phyloP scores from a whole-genome alignment of 2,888 invertebrate species.

The Heliconius sara region DNA sequence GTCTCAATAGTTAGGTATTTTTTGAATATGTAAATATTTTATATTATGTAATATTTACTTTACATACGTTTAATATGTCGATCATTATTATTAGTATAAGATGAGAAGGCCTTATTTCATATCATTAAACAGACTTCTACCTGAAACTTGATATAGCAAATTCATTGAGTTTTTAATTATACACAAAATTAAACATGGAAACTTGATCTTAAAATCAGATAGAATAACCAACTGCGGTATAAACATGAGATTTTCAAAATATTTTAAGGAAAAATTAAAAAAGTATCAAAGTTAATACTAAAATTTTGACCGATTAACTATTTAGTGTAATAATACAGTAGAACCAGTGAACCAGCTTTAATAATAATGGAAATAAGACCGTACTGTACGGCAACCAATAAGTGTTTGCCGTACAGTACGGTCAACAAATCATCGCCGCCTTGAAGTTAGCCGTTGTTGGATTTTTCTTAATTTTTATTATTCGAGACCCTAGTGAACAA shows the following conservation, averaged over 20 bases:
- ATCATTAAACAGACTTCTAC: neutral
- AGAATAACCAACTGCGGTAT: neutral
- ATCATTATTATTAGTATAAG: neutral
- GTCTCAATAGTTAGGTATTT: neutral
- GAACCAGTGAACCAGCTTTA: too few species aligned
- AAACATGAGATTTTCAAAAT: neutral
- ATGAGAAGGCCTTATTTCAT: neutral
- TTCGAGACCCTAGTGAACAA: too few species aligned
- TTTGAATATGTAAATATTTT: neutral
- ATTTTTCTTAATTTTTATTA: too few species aligned
- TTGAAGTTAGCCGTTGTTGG: too few species aligned
- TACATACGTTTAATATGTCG: neutral
- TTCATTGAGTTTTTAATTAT: conserved; percentile 6
- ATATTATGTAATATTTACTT: neutral
- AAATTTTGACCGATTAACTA: neutral
- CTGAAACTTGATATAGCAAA: conserved; percentile 2
- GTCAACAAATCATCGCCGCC: too few species aligned
- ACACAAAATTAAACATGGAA: conserved; percentile 17
- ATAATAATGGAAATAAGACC: too few species aligned
- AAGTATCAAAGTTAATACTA: neutral
- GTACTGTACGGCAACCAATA: too few species aligned
- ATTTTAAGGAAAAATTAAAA: too few species aligned
- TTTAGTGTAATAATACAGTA: too few species aligned
- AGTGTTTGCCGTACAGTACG: too few species aligned
- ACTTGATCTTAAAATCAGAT: neutral